Base-by-base conservation (phyloP, 2,113 vertebrate genomes). In the Oryctolagus cuniculus region DNA sequence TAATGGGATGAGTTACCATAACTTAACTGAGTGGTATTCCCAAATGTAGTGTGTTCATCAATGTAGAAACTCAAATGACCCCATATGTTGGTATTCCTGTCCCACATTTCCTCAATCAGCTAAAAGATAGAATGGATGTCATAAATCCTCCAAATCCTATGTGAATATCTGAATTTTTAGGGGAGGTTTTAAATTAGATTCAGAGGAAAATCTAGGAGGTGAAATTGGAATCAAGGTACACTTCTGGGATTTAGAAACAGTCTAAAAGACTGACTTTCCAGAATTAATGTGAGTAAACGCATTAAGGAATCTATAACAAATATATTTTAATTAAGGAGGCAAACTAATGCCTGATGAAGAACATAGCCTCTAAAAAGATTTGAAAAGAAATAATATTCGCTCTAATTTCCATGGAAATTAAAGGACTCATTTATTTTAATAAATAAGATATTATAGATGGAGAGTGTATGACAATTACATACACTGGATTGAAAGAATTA, bases 191-290 rank as follows among this genome's bases (percentile, higher is more conserved):
- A 64, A 86, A 38, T 49, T 72, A 24, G 69, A 67, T 15, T 36
- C 31, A 75, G 73, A 63, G 38, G 73, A 77, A 70, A 80, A 36
- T 10, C 77, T 1, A 13, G 19, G 34, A 36, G 3, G 22, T 77
- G 81, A 90, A 95, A 95, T 93, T 44, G 72, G 64, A 85, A 92
- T 63, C 49, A 51, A 31, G 4, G 19, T 89, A 69, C 13, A 79
- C 1, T 53, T 25, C 44, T 15, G 12, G 44, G 51, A 9, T 72
- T 87, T 25, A 66, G 27, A 49, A 72, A 2, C 29, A 58, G 21
- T 15, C 10, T 19, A 29, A 74, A 53, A 77, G 22, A 55, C 2
- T 81, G 38, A 81, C 49, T 10, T 36, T 70, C 53, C 16, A 67
- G 29, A 55, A 89, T 27, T 63, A 74, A 44, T 22, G 27, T 72